Base-by-base conservation (phyloP, 1,140 invertebrate genomes). In the Drosophila eugracilis region DNA sequence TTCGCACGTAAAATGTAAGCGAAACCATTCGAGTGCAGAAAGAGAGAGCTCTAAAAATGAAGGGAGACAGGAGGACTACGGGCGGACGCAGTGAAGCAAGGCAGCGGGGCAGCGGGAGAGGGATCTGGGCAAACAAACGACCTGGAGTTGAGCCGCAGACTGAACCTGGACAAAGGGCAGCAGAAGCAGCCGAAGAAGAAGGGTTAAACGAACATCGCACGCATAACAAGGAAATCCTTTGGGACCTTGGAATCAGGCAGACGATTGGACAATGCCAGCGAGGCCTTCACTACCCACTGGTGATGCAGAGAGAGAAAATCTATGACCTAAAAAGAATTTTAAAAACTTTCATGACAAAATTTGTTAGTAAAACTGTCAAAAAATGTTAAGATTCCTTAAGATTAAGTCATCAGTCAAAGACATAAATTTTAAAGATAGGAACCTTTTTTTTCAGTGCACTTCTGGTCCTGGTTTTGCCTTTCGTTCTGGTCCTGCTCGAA, bases 161-260 rank as follows among this genome's bases (percentile, higher is more conserved):
- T 62, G 63, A 84, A 75, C 74, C 78, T 86, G 83, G 83, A 86
- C 83, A 86, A 86, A 88, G 83, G 83, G 78, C 81, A 86, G 80
- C 62, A 60, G 62, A 17, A 60, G 34, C 81, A 85, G 80, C 67
- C 47, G 62, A 17, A 63, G 36, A 54, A 59, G 19, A 59, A 81
- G 81, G 80, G 80, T 85, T 85, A 86, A 85, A 81, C 81, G 78
- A 86, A 86, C 69, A 79, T 88, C 78, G 83, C 63, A 86, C 81
- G 81, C 81, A 86, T 86, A 86, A 88, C 81, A 88, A 86, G 81
- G 83, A 86, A 86, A 86, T 86, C 81, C 81, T 86, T 86, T 86
- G 81, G 81, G 81, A 86, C 77, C 81, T 79, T 75, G 76, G 80
- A 65, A 65, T 50, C 62, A 71, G 62, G 52, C 58, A 50, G 63